phyloP scores from a whole-genome alignment of 2,797 vertebrate genomes.

The Catharus ustulatus region DNA sequence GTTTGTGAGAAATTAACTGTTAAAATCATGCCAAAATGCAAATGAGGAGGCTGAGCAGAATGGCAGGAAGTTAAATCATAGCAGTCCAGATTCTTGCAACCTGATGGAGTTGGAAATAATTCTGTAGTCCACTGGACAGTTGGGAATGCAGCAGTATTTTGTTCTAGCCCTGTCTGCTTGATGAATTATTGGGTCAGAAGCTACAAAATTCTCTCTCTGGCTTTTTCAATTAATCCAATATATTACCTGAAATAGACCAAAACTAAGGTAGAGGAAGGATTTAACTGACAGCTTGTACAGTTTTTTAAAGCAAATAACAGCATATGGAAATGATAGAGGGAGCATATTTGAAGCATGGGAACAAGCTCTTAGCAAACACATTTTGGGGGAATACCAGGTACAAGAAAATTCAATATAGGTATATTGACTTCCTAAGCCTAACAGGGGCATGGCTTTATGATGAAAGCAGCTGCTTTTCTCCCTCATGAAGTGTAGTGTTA shows the following conservation, averaged over 20 bases:
- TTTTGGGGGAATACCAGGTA: background rate
- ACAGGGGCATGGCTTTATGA: background rate
- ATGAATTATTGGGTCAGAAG: background rate
- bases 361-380: background rate
- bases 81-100: background rate
- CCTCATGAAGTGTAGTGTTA: background rate
- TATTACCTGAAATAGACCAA: background rate
- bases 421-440: background rate
- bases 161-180: background rate
- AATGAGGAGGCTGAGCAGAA: constrained; percentile 28
- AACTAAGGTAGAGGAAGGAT: background rate
- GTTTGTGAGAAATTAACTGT: constrained; percentile 47
- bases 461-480: background rate
- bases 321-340: background rate
- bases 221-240: background rate
- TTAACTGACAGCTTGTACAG: background rate
- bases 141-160: background rate
- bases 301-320: background rate
- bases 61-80: constrained; percentile 43
- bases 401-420: background rate
- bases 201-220: background rate
- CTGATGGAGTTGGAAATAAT: constrained; percentile 1
- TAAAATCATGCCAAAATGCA: constrained; percentile 60
- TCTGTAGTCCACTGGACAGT: background rate
- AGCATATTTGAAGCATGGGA: background rate